Base-by-base conservation (phyloP, 2,888 invertebrate genomes). In the Linnaemya tessellans region DNA sequence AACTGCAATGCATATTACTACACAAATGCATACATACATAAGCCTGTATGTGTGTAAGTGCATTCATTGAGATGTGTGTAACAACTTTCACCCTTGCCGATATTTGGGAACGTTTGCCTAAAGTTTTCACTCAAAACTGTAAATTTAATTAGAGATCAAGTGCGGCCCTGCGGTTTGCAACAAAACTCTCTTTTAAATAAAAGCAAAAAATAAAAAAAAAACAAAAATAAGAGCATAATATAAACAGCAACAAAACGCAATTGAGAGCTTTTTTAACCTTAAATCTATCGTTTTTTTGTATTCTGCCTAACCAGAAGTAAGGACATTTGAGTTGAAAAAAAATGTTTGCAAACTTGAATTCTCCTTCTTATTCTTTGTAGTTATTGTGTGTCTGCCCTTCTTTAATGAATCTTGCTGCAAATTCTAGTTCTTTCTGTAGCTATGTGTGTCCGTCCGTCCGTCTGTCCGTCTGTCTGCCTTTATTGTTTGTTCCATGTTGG, bases 301-400 rank as follows among this genome's bases (percentile, higher is more conserved):
- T 56, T 43, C 43, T 43, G 41, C 35, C 35, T 22, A 78, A 25
- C 20, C 25, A 70, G 88, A 88, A 90, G 41, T 3, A 41, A 41
- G 91, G 90, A 90, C 89, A 90, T 89, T 89, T 89, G 88, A 88
- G 86, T 89, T 88, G 87, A 58, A 58, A 88, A 67, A 49, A 43
- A 65, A 85, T 70, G 81, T 80, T 74, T 58, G 25, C 65, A 30
- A 77, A 46, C 20, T 83, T 68, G 54, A 43, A 11, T 68, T 80
- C 49, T 67, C n/a, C 73, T 74, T 41, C 18, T 60, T 80, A 20
- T 79, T 51, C 15, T 62, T 49, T 13, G 13, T 13, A 11, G 46
- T 67, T 3, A 20, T 56, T 38, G 43, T 54, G 64, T 74, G 41
- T 79, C 22, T 77, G 49, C 67, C 75, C 71, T 78, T 74, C 64